Conservation (phyloP, 37 sponge, comb jelly and placozoan species). For the Spongilla lacustris region DNA sequence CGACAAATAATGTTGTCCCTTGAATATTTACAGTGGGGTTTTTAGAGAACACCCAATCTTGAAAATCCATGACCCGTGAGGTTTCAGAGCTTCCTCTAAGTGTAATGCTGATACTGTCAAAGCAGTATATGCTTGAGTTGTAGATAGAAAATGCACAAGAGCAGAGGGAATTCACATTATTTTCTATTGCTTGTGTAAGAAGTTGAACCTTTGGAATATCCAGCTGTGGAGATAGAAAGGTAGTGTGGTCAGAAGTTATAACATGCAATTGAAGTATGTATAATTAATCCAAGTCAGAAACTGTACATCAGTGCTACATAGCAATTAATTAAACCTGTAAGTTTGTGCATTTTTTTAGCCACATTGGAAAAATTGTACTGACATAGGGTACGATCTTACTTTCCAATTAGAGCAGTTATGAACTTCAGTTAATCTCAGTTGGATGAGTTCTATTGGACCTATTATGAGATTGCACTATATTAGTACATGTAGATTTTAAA, state of each 20-base stretch:
- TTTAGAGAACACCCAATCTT: neutral
- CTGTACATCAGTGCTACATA: no score
- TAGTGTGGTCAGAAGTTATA: no score
- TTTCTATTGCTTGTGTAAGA: neutral
- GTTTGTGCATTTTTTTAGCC: no score
- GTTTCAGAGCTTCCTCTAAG: neutral
- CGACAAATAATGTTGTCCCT: neutral
- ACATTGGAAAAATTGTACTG: no score
- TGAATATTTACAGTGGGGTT: neutral
- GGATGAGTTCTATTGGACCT: neutral
- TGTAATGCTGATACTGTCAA: neutral
- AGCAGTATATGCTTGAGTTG: neutral
- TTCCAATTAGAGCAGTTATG: neutral
- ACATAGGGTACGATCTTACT: no score
- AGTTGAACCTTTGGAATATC: neutral
- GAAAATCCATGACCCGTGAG: neutral
- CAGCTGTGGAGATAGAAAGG: neutral
- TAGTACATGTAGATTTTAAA: no score
- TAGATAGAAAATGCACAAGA: neutral
- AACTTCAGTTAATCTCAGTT: neutral
- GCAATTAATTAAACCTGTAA: no score
- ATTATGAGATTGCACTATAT: no score
- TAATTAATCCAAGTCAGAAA: no score
- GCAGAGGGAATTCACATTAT: neutral
- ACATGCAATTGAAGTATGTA: no score